Percentiles rank a stretch among this genome's conserved stretches.
phyloP scores from a whole-genome alignment of 2,888 invertebrate species.

The Plusia festucae region DNA sequence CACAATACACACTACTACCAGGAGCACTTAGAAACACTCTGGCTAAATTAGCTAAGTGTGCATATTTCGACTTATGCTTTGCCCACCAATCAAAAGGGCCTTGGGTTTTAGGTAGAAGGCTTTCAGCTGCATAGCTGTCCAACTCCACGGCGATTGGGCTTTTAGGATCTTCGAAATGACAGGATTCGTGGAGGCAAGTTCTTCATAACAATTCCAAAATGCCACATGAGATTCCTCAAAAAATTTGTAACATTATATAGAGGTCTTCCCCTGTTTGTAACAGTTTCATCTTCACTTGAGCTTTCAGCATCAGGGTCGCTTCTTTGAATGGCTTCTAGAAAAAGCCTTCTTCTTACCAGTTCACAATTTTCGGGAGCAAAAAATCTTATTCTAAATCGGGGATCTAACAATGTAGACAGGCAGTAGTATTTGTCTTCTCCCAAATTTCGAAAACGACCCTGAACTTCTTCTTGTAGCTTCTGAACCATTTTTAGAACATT shows the following conservation, averaged over 20 bases:
- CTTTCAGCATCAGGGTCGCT: not conserved
- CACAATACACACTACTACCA: constrained; percentile 18
- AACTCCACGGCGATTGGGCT: constrained; percentile 12
- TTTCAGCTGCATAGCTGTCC: not conserved
- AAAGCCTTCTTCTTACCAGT: not conserved
- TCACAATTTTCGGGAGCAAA: constrained; percentile 5
- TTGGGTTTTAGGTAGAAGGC: not conserved
- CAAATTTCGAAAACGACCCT: constrained; percentile 12
- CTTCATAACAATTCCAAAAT: constrained; percentile 10
- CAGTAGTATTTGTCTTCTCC: constrained; percentile 29
- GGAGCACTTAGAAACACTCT: constrained; percentile 10
- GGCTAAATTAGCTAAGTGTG: constrained; percentile 9
- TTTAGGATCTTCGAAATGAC: not conserved
- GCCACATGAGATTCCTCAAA: not conserved
- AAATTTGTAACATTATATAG: not conserved
- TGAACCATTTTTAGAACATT: constrained; percentile 6
- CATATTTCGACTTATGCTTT: constrained; percentile 11
- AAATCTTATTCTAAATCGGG: constrained; percentile 19
- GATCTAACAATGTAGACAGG: constrained; percentile 25
- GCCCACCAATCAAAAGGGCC: constrained; percentile 8
- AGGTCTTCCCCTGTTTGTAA: no score
- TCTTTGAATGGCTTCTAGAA: not conserved
- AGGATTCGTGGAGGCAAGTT: constrained; percentile 1
- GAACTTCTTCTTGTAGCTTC: constrained; percentile 7
- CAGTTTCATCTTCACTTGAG: constrained; percentile 11